Evolutionary conservation across 2,888 invertebrate genomes (phyloP), one percentile per base, ranked within the genome.

Genomic region (Euzetes globulus): DNA sequence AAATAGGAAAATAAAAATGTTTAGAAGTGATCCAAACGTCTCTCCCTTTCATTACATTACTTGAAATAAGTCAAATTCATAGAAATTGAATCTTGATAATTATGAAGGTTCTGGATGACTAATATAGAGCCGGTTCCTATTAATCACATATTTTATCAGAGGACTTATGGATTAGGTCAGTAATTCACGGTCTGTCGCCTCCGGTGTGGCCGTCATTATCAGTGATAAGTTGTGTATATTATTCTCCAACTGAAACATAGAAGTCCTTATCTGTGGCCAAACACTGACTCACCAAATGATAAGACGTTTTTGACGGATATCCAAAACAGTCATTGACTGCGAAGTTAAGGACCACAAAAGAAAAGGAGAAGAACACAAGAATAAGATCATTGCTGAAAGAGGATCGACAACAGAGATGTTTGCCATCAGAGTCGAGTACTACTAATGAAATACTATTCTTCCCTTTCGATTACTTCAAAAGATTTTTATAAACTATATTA

Each of bases 251-350:
- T 52, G 19, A 52, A 52, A 52, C 52, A 52, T 19, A 60, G 60
- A 29, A 29, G 27, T n/a, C n/a, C 60, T 60, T 60, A 60, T 60
- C 60, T 60, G 60, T 60, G 60, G 60, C 60, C 27, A 60, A n/a
- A 60, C 60, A 60, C 22, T 60, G 52, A 60, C 60, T 15, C 29
- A 60, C 15, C 11, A n/a, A 60, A 60, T 33, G 60, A 60, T 60
- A 60, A 60, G 60, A 60, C 60, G 22, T 60, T 60, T 60, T 52
- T 19, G 19, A n/a, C 52, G 60, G 60, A 60, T 60, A 60, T 22
- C 22, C 15, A 60, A 60, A 29, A 27, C 25, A 29, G 15, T 29
- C 22, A 15, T 60, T 27, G 27, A 33, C 9, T 29, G 13, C 17
- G 13, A 13, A 50, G 50, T 50, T 17, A 50, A 50, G 50, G n/a